These are phyloP conservation scores for Euthynnus affinis DNA, from an alignment of 2,797 vertebrate genomes.

Conservation along the genomic window DNA sequence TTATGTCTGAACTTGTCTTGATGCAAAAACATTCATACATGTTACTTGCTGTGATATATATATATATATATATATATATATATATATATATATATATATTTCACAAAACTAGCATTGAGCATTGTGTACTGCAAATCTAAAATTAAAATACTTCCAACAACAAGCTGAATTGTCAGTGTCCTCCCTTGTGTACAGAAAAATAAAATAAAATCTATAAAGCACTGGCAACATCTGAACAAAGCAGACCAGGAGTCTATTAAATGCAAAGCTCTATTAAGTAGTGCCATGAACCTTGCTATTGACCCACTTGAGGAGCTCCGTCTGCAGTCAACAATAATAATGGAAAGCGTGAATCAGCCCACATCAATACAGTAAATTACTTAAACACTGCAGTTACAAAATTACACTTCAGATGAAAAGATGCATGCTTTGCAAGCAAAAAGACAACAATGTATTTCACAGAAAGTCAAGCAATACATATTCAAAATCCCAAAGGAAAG, in stretches of 20 bases:
- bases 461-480: conserved; percentile 26
- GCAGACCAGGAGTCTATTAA: conserved; percentile 67
- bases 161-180: conserved; percentile 45
- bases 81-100: background rate
- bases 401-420: conserved; percentile 36
- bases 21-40: background rate
- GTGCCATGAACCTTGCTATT: conserved; percentile 70
- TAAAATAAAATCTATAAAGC: conserved; percentile 62
- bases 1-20: background rate
- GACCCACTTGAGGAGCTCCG: conserved; percentile 54
- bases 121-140: conserved; percentile 20
- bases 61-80: too few relatives aligned
- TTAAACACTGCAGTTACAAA: conserved; percentile 38
- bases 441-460: background rate
- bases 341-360: conserved; percentile 58
- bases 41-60: background rate
- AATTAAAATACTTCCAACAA: conserved; percentile 48
- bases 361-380: conserved; percentile 55
- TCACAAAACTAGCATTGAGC: background rate
- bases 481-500: conserved; percentile 15
- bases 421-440: conserved; percentile 27
- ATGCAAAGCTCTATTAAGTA: conserved; percentile 76
- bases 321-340: conserved; percentile 59
- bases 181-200: conserved; percentile 41
- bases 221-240: conserved; percentile 63